A percentile compares a stretch with the other conserved stretches of the same genome.
Evolutionary conservation across 1,140 invertebrate genomes (phyloP).

Genomic region (Aphelinus certus): DNA sequence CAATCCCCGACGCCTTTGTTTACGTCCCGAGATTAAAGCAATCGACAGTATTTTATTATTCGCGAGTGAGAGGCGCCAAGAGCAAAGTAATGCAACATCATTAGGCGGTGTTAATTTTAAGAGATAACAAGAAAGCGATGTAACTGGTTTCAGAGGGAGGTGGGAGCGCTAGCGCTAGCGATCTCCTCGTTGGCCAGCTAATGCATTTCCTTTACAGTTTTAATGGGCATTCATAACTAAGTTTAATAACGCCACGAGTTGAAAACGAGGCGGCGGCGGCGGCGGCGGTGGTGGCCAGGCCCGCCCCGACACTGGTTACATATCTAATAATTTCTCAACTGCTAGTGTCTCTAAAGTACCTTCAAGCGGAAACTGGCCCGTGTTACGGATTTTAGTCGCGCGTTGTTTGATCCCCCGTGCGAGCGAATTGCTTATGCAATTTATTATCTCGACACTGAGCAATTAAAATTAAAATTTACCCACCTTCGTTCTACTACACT

Average conservation of each 20-base stretch:
- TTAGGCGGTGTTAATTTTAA: constrained; percentile 23
- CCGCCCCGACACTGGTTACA: constrained; percentile 55
- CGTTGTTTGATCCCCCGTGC: constrained; percentile 34
- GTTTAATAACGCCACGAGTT: constrained; percentile 63
- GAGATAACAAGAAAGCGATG: constrained; percentile 29
- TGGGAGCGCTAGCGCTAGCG: constrained; percentile 32
- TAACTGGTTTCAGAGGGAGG: constrained; percentile 11
- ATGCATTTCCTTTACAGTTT: constrained; percentile 67
- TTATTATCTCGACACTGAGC: constrained; percentile 23
- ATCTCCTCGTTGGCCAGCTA: constrained; percentile 55
- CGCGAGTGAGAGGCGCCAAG: too few species aligned
- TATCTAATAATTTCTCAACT: constrained; percentile 60
- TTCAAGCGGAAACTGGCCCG: constrained; percentile 31
- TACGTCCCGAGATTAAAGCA: too few species aligned
- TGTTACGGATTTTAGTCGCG: constrained; percentile 38
- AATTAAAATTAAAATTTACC: constrained; percentile 35
- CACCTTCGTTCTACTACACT: background rate
- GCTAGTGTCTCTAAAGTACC: constrained; percentile 35
- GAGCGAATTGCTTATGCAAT: constrained; percentile 39
- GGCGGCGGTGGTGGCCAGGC: background rate
- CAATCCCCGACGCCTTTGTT: too few species aligned
- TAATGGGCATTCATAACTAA: constrained; percentile 67
- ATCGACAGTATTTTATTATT: too few species aligned
- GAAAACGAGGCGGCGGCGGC: background rate
- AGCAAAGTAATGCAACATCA: too few species aligned